Evolutionary conservation across 2,888 invertebrate genomes (phyloP).

Genomic region (Nymphalis c-album): DNA sequence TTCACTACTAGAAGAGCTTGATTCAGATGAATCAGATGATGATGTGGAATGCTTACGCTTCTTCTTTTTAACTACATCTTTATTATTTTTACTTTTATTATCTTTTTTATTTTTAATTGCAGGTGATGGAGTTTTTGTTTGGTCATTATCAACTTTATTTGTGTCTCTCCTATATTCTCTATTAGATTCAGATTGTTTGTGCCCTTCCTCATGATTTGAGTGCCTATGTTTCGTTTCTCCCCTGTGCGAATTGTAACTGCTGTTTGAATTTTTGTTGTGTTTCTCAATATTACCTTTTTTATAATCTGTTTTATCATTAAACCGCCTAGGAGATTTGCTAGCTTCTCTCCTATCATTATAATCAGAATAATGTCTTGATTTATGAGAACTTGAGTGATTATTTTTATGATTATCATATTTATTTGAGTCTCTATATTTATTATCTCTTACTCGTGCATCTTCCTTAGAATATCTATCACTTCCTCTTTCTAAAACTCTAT

Average conservation of each 20-base stretch:
- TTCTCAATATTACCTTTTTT: constrained; percentile 10
- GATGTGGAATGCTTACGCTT: constrained; percentile 64
- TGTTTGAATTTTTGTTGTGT: constrained; percentile 25
- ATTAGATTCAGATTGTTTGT: constrained; percentile 14
- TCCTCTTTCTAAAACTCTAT: constrained; percentile 25
- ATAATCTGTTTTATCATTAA: constrained; percentile 20
- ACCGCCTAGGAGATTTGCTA: constrained; percentile 33
- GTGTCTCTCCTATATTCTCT: constrained; percentile 28
- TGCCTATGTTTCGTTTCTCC: constrained; percentile 18
- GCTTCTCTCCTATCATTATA: constrained; percentile 38
- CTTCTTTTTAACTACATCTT: constrained; percentile 37
- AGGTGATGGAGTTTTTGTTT: constrained; percentile 43
- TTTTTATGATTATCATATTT: constrained; percentile 29
- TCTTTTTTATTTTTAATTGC: constrained; percentile 40
- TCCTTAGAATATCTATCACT: constrained; percentile 23
- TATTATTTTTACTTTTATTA: constrained; percentile 41
- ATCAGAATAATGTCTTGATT: constrained; percentile 29
- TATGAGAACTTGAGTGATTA: constrained; percentile 26
- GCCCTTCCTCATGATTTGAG: constrained; percentile 21
- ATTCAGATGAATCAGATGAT: constrained; percentile 59
- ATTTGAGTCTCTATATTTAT: constrained; percentile 34
- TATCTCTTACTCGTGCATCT: constrained; percentile 25
- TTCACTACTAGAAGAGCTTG: constrained; percentile 63
- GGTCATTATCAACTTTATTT: constrained; percentile 30
- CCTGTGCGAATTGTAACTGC: constrained; percentile 26